Base-by-base conservation (phyloP, 2,888 invertebrate species). In the Corythucha ciliata region DNA sequence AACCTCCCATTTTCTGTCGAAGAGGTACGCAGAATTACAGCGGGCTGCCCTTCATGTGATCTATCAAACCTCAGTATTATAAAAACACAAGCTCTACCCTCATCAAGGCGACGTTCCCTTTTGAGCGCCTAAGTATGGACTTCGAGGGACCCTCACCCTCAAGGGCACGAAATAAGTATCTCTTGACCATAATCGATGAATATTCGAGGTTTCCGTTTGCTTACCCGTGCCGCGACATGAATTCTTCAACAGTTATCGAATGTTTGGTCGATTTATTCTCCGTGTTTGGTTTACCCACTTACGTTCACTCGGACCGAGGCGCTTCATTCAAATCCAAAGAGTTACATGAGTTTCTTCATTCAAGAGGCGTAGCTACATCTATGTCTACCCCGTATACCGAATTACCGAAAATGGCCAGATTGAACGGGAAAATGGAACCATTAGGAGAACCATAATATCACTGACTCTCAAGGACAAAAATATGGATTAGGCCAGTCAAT, bases 81-180 rank as follows among this genome's bases (percentile, higher is more conserved):
- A n/a, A n/a, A n/a, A n/a, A n/a, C n/a, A n/a, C n/a, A n/a, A n/a
- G n/a, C n/a, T n/a, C n/a, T n/a, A n/a, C 32, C 12, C 33, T 59
- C 21, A 54, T 59, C 3, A 59, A 58, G 33, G 54, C 58, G 4
- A 59, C 55, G 1, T 26, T 39, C 22, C 55, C 57, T 2, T 59
- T 59, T 21, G 58, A 60, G 54, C 16, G 57, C 25, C 20, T 59
- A 3, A 57, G 34, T 22, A 6, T 45, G 4, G 45, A 45, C 34
- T 29, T 45, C 18, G 22, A 45, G 18, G 45, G 45, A 18, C 58
- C 56, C 16, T 25, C 49, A 5, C 49, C 49, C 8, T 32, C 34
- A 8, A 42, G 24, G 12, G 34, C 34, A 2, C 37, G 26, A 22
- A 36, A 54, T 33, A n/a, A 8, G 2, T 52, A 57, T 32, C 2